Evolutionary conservation across 1,140 invertebrate species (phyloP).

Genomic region (Chironomus tepperi): DNA sequence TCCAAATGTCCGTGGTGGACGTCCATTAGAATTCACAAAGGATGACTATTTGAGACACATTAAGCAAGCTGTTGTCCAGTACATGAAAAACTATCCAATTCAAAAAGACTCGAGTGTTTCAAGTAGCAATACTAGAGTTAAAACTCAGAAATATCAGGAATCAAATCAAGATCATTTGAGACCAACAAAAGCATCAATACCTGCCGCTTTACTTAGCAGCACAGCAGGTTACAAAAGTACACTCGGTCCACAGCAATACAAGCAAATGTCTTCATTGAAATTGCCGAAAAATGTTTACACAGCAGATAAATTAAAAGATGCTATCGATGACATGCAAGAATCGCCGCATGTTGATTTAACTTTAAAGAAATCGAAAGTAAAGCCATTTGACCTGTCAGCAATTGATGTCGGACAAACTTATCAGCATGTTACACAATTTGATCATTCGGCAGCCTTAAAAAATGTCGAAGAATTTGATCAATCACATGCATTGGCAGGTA

Average conservation of each 20-base stretch:
- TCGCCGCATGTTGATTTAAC: neutral
- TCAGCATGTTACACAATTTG: neutral
- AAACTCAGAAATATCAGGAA: neutral
- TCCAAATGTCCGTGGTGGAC: neutral
- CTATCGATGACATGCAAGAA: constrained; percentile 12
- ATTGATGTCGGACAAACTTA: constrained; percentile 25
- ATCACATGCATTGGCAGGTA: constrained; percentile 34
- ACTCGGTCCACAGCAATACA: neutral
- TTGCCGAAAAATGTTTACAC: neutral
- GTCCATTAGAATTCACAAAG: constrained; percentile 8
- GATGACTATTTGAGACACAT: constrained; percentile 17
- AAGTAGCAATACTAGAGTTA: neutral
- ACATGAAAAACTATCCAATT: neutral
- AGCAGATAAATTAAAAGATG: neutral
- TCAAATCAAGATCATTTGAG: neutral
- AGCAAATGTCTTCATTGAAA: neutral
- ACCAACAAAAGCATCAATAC: constrained; percentile 1
- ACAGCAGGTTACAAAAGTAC: neutral
- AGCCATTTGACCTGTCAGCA: constrained; percentile 25
- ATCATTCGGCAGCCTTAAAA: neutral
- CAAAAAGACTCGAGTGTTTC: neutral
- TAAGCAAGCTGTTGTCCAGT: constrained; percentile 3
- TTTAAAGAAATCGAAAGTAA: neutral
- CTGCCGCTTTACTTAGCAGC: neutral
- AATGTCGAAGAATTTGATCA: constrained; percentile 34